Conservation (phyloP, 2,888 invertebrate species). For the Nezara viridula region DNA sequence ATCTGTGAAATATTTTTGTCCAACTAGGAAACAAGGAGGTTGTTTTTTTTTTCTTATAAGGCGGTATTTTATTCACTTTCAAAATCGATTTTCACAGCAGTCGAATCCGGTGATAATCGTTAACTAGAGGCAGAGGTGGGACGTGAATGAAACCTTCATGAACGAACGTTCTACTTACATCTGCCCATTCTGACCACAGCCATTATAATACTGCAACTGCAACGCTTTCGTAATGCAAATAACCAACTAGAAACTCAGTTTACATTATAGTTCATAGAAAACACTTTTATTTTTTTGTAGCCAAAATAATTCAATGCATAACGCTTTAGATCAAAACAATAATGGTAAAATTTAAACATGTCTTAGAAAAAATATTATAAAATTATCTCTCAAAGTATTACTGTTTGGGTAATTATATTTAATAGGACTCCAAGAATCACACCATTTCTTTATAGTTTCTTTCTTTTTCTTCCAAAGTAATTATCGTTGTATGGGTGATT, state of each 20-base stretch:
- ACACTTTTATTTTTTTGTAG: background rate
- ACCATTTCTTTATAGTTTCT: too few relatives aligned
- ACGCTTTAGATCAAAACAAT: too few relatives aligned
- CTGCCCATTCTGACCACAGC: background rate
- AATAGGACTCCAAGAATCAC: too few relatives aligned
- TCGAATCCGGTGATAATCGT: background rate
- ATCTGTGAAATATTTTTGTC: slow-evolving; percentile 5
- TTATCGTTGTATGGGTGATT: too few relatives aligned
- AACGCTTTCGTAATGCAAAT: background rate
- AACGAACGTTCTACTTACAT: slow-evolving; percentile 4
- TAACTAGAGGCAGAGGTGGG: background rate
- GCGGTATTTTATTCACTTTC: background rate
- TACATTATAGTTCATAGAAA: background rate
- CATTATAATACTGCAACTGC: background rate
- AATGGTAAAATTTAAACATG: too few relatives aligned
- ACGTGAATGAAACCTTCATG: slow-evolving; percentile 2
- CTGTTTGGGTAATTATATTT: too few relatives aligned
- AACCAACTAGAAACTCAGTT: background rate
- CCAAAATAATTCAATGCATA: too few relatives aligned
- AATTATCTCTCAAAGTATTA: too few relatives aligned
- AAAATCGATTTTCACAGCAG: background rate
- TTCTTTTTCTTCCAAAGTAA: too few relatives aligned
- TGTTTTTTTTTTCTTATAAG: background rate
- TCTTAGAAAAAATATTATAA: too few relatives aligned
- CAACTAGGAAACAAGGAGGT: slow-evolving; percentile 1